Conservation (phyloP, 2,797 vertebrate species). For the Myiothlypis coronata region DNA sequence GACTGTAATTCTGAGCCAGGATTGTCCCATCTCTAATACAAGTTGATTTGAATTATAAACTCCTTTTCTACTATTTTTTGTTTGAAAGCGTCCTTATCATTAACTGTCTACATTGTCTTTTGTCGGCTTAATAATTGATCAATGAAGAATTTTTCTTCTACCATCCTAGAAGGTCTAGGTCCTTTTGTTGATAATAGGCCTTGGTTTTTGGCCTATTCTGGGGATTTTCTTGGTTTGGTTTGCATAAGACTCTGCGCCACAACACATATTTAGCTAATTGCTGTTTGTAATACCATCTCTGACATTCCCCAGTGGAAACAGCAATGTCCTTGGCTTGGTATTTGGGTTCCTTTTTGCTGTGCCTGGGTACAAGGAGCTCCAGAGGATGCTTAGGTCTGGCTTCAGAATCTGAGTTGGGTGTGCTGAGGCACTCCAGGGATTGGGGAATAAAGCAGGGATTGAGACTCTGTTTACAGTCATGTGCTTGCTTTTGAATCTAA, state of each 20-base stretch:
- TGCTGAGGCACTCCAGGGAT: not conserved
- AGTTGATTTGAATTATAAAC: not conserved
- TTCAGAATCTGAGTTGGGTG: not conserved
- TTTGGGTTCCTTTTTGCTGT: not conserved
- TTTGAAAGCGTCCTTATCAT: not conserved
- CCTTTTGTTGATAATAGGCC: not conserved
- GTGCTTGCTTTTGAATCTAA: not conserved
- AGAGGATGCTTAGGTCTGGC: not conserved
- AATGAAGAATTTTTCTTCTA: not conserved
- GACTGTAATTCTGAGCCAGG: not conserved
- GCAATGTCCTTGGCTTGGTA: not conserved
- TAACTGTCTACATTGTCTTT: not conserved
- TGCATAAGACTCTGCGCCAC: not conserved
- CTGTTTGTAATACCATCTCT: not conserved
- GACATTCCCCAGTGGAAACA: not conserved
- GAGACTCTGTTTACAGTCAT: rapidly evolving
- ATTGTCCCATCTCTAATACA: not conserved
- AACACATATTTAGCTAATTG: not conserved
- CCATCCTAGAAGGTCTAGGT: not conserved
- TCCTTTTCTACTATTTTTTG: not conserved
- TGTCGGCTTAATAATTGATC: not conserved
- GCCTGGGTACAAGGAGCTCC: not conserved
- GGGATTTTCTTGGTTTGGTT: not conserved
- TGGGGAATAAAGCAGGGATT: not conserved
- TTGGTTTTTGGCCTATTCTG: not conserved